These are phyloP conservation scores for Invenusta paracnida DNA, from an alignment of 2,888 invertebrate species.

Conservation along the genomic window DNA sequence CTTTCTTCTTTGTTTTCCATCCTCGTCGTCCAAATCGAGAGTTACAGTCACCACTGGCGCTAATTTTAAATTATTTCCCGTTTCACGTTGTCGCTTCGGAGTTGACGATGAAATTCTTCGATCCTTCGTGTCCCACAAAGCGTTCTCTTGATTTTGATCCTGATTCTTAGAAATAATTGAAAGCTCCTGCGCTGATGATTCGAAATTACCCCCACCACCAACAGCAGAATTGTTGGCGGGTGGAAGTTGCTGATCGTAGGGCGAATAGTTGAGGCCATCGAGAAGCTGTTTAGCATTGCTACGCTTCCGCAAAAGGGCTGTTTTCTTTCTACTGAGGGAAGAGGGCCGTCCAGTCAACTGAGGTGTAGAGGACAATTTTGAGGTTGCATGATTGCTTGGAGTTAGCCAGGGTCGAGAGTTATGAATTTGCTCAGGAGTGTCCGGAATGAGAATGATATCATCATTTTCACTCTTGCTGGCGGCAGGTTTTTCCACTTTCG, in stretches of 20 bases:
- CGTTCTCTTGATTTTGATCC: not conserved
- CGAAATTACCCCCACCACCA: too few species aligned
- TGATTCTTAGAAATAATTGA: not conserved
- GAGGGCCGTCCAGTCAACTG: not conserved
- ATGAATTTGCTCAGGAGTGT: not conserved
- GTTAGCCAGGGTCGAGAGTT: not conserved
- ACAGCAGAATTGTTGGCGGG: not conserved
- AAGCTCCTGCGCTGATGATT: not conserved
- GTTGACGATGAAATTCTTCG: not conserved
- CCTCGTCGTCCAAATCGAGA: too few species aligned
- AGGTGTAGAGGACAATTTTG: too few species aligned
- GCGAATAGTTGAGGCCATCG: constrained; percentile 19
- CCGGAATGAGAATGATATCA: not conserved
- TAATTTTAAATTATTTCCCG: too few species aligned
- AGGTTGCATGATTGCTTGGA: not conserved
- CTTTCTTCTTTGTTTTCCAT: too few species aligned
- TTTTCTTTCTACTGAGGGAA: not conserved
- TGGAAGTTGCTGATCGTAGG: not conserved
- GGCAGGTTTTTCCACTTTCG: not conserved
- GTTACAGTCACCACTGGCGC: not conserved
- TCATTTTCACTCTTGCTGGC: not conserved
- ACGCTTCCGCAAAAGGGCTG: not conserved
- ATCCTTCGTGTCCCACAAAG: not conserved
- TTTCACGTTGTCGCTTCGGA: not conserved
- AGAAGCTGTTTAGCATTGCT: constrained; percentile 6